These are phyloP conservation scores for Lacanobia oleracea DNA, from an alignment of 2,888 invertebrate genomes.

Conservation along the genomic window DNA sequence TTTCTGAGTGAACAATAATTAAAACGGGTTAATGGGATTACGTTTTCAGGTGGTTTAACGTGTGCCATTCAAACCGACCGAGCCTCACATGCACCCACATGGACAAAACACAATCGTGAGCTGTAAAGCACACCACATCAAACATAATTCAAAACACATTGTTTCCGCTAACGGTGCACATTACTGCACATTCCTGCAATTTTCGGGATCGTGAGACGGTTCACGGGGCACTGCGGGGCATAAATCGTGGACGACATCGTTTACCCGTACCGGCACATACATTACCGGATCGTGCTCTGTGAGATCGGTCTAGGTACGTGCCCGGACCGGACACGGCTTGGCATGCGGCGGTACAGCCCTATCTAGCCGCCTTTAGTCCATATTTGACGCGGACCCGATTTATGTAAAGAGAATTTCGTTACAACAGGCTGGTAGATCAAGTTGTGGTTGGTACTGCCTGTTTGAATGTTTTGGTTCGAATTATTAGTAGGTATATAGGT, in stretches of 20 bases:
- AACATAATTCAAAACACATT: conserved; percentile 38
- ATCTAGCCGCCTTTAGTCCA: conserved; percentile 46
- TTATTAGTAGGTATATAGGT: no score
- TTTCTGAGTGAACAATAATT: no score
- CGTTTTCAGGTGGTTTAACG: background rate
- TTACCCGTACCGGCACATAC: conserved; percentile 68
- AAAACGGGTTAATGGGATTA: background rate
- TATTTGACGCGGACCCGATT: conserved; percentile 61
- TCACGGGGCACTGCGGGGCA: conserved; percentile 61
- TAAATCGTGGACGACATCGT: conserved; percentile 70
- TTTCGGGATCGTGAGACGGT: conserved; percentile 71
- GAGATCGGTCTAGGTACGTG: conserved; percentile 67
- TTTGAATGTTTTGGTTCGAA: conserved; percentile 29
- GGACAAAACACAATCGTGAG: conserved; percentile 44
- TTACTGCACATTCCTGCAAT: conserved; percentile 53
- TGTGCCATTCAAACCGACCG: background rate
- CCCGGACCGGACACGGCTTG: conserved; percentile 49
- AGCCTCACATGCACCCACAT: background rate
- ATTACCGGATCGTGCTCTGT: conserved; percentile 70
- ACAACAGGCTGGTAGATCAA: conserved; percentile 34
- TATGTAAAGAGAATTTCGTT: conserved; percentile 57
- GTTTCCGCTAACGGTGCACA: conserved; percentile 47
- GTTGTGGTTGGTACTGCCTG: conserved; percentile 23
- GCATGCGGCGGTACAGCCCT: conserved; percentile 30
- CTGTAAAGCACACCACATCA: conserved; percentile 15